Evolutionary conservation across 2,113 vertebrate genomes (phyloP).

Genomic region (Nycticebus coucang): DNA sequence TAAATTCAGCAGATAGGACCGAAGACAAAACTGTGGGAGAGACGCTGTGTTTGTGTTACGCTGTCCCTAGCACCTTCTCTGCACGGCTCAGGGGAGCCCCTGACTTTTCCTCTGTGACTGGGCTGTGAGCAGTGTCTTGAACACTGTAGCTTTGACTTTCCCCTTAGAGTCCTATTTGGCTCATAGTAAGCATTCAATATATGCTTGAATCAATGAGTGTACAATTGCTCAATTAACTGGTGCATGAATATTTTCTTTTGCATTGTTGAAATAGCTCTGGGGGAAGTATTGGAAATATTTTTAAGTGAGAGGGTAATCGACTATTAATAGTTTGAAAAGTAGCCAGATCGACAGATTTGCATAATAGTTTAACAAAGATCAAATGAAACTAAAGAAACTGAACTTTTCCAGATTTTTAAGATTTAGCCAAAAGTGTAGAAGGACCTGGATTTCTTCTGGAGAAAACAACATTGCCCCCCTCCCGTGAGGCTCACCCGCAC

Average conservation of each 20-base stretch:
- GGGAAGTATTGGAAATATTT: slow-evolving; percentile 52
- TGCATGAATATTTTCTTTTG: slow-evolving; percentile 23
- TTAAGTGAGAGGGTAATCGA: slow-evolving; percentile 42
- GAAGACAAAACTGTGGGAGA: slow-evolving; percentile 33
- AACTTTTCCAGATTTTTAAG: slow-evolving; percentile 26
- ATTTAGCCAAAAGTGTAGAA: slow-evolving; percentile 1
- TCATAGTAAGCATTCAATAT: not conserved
- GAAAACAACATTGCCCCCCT: not conserved
- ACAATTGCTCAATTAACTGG: slow-evolving; percentile 9
- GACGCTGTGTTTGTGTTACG: not conserved
- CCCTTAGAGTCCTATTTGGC: not conserved
- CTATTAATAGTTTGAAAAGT: slow-evolving; percentile 1
- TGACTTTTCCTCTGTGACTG: not conserved
- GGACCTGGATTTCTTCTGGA: not conserved
- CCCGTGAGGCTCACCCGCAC: not conserved
- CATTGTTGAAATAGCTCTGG: slow-evolving; percentile 21
- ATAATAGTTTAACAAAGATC: not conserved
- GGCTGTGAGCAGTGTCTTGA: not conserved
- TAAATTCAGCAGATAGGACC: slow-evolving; percentile 10
- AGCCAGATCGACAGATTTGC: not conserved
- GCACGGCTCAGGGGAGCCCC: not conserved
- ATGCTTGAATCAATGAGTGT: not conserved
- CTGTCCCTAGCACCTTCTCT: not conserved
- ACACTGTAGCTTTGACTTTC: not conserved
- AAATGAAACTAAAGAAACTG: not conserved